Evolutionary conservation across 2,113 vertebrate genomes (phyloP).

Genomic region (Tragelaphus scriptus): DNA sequence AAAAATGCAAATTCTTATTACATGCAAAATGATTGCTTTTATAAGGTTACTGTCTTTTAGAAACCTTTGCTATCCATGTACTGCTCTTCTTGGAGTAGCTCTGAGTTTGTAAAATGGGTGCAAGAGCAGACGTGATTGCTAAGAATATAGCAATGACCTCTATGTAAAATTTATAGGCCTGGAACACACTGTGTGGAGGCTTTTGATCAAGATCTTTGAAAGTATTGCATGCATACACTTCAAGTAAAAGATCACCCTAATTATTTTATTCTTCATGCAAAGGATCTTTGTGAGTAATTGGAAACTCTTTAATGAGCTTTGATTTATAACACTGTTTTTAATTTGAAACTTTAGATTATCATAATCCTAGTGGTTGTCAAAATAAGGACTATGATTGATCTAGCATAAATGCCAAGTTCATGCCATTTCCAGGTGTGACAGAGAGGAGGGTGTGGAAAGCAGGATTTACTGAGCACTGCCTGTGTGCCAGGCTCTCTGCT

Average conservation of each 20-base stretch:
- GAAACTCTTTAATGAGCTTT: background rate
- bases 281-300: constrained; percentile 13
- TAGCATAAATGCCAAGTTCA: background rate
- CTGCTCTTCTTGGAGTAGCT: background rate
- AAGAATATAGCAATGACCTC: constrained; percentile 35
- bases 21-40: background rate
- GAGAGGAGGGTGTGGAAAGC: background rate
- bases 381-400: background rate
- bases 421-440: background rate
- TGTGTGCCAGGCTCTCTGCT: background rate
- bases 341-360: background rate
- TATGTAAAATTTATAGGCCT: constrained; percentile 21
- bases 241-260: constrained; percentile 29
- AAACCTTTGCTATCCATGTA: background rate
- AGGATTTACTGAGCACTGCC: background rate
- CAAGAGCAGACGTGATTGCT: background rate
- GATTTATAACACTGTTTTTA: background rate
- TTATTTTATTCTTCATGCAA: background rate
- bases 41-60: background rate
- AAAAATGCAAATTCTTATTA: background rate
- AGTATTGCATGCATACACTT: background rate
- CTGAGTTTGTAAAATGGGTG: background rate
- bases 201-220: constrained; percentile 50
- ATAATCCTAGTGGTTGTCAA: background rate
- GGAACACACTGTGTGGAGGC: background rate